Evolutionary conservation across 2,113 vertebrate genomes (phyloP), one percentile per base, ranked within the genome.

Genomic region (Salvelinus namaycush): DNA sequence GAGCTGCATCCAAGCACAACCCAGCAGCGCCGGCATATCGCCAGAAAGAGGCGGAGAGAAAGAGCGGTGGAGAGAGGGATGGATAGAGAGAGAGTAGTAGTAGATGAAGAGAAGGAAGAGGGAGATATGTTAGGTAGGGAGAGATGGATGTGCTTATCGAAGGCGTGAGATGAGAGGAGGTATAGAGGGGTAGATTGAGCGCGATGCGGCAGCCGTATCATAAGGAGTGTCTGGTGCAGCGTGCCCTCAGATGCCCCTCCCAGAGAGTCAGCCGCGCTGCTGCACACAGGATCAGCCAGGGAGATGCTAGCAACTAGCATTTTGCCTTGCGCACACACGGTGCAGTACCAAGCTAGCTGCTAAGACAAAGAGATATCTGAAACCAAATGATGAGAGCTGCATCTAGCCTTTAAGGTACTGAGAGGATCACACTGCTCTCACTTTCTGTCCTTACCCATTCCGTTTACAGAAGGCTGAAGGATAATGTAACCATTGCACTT

Each of bases 181-280:
- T 9, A 39, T 18, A 22, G 65, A 22, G 73, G 59, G 39, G 26
- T 22, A 34, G 31, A 51, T 29, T 12, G 72, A 13, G 60, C 60
- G 67, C 59, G 51, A 74, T 68, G 75, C 74, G 27, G 31, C 62
- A 66, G n/a, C 65, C 59, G 57, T 68, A 51, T 62, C 57, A 16
- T 77, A 68, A 76, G 59, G 34, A 74, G 6, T 16, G 57, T 79
- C 76, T 83, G 73, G 70, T 51, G 64, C 67, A 67, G 67, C 44
- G 60, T 72, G 68, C 74, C 75, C 78, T 80, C 65, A 70, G 9
- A 20, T 70, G 69, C 68, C 78, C 73, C 62, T 51, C 24, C 57
- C n/a, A 22, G 18, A 57, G 39, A 54, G 16, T 5, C 51, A 24
- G 20, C 65, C 65, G 4, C 12, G 11, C n/a, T 16, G 18, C 65